Percentiles rank a stretch among this genome's conserved stretches.
Conservation (phyloP, 2,888 invertebrate genomes). For the Drosophila fungiperda region DNA sequence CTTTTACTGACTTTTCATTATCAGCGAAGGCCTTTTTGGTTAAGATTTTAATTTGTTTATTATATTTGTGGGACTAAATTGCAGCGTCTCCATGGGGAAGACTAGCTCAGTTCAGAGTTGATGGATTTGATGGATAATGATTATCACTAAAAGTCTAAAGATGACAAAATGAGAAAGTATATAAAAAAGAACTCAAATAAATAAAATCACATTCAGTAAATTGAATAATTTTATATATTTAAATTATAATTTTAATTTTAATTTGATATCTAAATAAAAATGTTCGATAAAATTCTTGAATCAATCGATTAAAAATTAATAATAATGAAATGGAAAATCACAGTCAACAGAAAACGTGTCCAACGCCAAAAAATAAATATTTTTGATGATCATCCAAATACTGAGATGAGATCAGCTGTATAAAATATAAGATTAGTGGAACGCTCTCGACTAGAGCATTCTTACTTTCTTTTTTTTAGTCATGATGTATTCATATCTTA, state of each 20-base stretch:
- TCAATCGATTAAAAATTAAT: background rate
- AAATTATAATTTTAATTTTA: no score
- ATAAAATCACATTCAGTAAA: background rate
- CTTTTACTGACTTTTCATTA: background rate
- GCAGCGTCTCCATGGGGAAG: background rate
- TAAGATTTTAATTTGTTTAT: background rate
- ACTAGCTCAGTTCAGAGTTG: background rate
- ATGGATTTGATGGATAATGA: no score
- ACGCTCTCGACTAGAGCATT: background rate
- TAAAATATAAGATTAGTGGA: no score
- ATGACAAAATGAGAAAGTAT: no score
- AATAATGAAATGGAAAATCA: background rate
- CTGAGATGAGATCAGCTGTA: background rate
- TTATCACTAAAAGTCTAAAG: background rate
- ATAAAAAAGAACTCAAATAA: background rate
- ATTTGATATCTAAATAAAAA: background rate
- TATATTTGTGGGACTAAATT: background rate
- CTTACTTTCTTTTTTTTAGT: background rate
- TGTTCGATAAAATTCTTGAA: background rate
- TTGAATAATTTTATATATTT: background rate
- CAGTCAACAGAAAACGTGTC: background rate
- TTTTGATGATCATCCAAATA: background rate
- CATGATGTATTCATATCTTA: background rate
- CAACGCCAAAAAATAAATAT: background rate
- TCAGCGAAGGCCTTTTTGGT: background rate